phyloP scores from a whole-genome alignment of 2,113 vertebrate genomes.

The Poicephalus gulielmi region DNA sequence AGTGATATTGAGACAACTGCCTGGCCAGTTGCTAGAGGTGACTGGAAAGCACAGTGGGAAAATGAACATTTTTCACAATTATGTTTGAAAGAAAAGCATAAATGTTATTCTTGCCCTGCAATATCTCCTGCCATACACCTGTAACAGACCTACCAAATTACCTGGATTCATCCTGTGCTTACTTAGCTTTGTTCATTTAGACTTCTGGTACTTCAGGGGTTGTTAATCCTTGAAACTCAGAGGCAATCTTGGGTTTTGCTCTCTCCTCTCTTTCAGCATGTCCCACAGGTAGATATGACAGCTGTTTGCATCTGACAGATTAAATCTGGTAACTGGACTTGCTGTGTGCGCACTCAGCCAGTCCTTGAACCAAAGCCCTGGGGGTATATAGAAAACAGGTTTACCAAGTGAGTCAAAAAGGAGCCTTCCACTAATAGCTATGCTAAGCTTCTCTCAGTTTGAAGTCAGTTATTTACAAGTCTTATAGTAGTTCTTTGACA shows the following conservation, averaged over 20 bases:
- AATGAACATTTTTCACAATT: neutral
- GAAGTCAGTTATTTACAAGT: constrained; percentile 55
- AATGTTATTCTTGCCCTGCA: neutral
- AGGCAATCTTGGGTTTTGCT: constrained; percentile 25
- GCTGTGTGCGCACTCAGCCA: constrained; percentile 19
- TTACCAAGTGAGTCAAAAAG: constrained; percentile 50
- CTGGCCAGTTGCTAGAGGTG: neutral
- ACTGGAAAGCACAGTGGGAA: neutral
- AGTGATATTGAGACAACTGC: neutral
- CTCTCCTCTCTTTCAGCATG: constrained; percentile 34
- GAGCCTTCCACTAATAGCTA: constrained; percentile 42
- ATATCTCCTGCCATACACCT: neutral
- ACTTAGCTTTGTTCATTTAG: neutral
- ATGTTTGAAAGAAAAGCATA: neutral
- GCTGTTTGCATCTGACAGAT: constrained; percentile 49
- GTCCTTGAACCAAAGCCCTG: constrained; percentile 54
- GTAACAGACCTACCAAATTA: neutral
- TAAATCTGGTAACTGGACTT: constrained; percentile 63
- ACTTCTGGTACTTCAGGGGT: neutral
- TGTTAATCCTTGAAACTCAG: constrained; percentile 11
- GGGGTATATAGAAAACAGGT: constrained; percentile 35
- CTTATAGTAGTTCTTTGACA: constrained; percentile 37
- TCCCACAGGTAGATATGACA: constrained; percentile 49
- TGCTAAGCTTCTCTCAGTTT: constrained; percentile 61
- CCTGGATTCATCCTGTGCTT: neutral